Evolutionary conservation across 2,113 vertebrate species (phyloP).

Genomic region (Chaetodon auriga): DNA sequence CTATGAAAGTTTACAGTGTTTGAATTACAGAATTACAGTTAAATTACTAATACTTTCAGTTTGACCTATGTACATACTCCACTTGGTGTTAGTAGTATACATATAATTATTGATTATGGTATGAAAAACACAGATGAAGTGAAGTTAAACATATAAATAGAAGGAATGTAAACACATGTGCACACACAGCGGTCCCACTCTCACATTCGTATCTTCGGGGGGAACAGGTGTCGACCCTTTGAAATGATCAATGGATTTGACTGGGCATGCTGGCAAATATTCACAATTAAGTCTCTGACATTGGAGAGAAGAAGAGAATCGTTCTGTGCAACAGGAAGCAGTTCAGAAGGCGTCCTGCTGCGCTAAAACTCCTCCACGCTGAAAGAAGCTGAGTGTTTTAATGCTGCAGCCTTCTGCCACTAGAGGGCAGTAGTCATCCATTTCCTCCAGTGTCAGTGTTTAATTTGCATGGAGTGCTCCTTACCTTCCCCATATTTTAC

Average conservation of each 20-base stretch:
- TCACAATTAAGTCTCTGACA: constrained; percentile 38
- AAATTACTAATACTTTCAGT: not conserved
- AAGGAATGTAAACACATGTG: not conserved
- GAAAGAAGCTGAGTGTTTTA: not conserved
- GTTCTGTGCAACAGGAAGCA: not conserved
- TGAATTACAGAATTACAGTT: constrained; percentile 5
- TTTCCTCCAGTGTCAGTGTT: not conserved
- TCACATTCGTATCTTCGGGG: not conserved
- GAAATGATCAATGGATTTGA: not conserved
- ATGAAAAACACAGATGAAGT: not conserved
- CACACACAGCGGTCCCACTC: not conserved
- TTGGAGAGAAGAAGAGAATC: not conserved
- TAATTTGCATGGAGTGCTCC: not conserved
- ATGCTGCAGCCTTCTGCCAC: constrained; percentile 24
- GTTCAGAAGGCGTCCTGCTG: not conserved
- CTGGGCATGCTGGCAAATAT: constrained; percentile 52
- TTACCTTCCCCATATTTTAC: constrained; percentile 33
- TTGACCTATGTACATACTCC: constrained; percentile 29
- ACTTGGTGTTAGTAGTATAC: constrained; percentile 15
- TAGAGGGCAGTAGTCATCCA: constrained; percentile 38
- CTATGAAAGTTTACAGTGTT: constrained; percentile 26
- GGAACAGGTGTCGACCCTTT: not conserved
- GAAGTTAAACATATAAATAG: not conserved
- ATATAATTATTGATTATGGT: not conserved
- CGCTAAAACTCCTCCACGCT: not conserved